phyloP scores from a whole-genome alignment of 2,888 invertebrate genomes.

The Hemaris fuciformis region DNA sequence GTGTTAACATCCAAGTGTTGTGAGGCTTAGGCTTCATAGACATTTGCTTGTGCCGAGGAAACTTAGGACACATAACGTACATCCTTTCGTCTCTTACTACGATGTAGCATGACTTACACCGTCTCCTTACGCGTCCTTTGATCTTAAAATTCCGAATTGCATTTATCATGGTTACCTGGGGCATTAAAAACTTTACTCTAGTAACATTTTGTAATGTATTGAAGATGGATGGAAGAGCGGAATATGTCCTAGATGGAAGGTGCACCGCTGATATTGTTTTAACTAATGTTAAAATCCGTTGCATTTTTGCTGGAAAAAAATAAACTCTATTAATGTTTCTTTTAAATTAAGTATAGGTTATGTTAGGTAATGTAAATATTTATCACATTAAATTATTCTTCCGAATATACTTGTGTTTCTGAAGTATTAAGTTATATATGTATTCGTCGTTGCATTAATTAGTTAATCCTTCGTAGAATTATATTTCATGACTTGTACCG shows the following conservation, averaged over 20 bases:
- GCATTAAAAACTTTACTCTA: conserved; percentile 42
- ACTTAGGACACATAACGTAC: conserved; percentile 88
- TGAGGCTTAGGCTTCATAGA: conserved; percentile 84
- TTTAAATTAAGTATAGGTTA: neutral
- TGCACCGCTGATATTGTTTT: conserved; percentile 31
- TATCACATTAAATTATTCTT: neutral
- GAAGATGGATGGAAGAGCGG: conserved; percentile 33
- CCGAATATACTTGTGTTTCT: neutral
- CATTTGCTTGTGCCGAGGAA: conserved; percentile 92
- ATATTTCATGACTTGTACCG: neutral
- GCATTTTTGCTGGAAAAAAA: conserved; percentile 43
- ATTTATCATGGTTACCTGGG: conserved; percentile 48
- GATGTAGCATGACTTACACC: conserved; percentile 91
- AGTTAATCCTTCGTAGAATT: neutral
- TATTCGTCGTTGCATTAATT: neutral
- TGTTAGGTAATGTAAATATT: neutral
- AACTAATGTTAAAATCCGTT: conserved; percentile 49
- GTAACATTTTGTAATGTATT: conserved; percentile 34
- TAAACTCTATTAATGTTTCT: neutral
- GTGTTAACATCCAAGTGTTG: conserved; percentile 88
- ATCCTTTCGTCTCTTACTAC: conserved; percentile 85
- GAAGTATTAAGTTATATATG: neutral
- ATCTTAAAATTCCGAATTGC: conserved; percentile 82
- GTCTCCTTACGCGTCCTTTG: conserved; percentile 83
- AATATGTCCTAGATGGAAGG: neutral